phyloP scores from a whole-genome alignment of 2,888 invertebrate species.

The Spialia ferax region DNA sequence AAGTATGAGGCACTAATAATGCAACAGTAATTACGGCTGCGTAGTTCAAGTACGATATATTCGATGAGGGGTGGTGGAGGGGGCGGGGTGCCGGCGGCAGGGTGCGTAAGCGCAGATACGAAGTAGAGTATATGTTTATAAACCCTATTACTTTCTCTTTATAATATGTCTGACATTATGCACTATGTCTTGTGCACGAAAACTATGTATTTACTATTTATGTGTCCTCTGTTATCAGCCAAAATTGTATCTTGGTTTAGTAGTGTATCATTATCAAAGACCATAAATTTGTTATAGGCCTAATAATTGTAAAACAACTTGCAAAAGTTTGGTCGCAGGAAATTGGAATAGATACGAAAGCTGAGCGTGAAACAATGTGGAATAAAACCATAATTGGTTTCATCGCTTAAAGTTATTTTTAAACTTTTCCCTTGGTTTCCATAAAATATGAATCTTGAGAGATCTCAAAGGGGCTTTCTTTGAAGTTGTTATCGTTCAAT shows the following conservation, averaged over 20 bases:
- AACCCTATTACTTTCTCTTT: too few relatives aligned
- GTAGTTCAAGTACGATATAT: too few relatives aligned
- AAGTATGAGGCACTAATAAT: neutral
- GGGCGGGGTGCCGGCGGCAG: too few relatives aligned
- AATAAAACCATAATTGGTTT: slow-evolving; percentile 32
- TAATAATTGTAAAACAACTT: neutral
- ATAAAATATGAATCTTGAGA: slow-evolving; percentile 36
- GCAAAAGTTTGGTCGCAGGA: neutral
- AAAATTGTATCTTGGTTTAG: too few relatives aligned
- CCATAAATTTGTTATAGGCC: slow-evolving; percentile 1
- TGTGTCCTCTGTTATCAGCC: too few relatives aligned
- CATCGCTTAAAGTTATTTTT: slow-evolving; percentile 23
- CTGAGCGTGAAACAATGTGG: slow-evolving; percentile 18
- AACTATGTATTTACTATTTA: too few relatives aligned
- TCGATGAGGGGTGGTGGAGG: too few relatives aligned
- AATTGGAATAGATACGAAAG: neutral
- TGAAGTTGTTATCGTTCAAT: slow-evolving; percentile 46
- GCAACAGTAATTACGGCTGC: too few relatives aligned
- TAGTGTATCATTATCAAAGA: neutral
- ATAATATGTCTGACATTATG: too few relatives aligned
- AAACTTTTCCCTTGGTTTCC: slow-evolving; percentile 33
- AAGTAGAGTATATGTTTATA: too few relatives aligned
- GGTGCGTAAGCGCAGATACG: too few relatives aligned
- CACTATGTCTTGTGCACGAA: too few relatives aligned
- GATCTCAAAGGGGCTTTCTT: slow-evolving; percentile 41